Base-by-base conservation (phyloP, 1,140 invertebrate genomes). In the Penaeus japonicus region DNA sequence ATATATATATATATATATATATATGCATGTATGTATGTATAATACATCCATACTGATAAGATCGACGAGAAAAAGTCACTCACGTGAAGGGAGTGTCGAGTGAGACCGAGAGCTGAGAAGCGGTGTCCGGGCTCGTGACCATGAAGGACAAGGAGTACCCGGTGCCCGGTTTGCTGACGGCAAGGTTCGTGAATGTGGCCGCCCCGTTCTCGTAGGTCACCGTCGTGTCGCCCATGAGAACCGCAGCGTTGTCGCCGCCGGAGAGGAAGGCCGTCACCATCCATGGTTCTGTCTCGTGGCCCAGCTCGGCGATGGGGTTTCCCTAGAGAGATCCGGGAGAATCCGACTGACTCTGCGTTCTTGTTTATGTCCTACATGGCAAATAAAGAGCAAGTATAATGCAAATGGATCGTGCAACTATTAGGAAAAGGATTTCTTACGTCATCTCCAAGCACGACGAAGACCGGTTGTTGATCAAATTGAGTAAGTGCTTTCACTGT, bases 161-260 rank as follows among this genome's bases (percentile, higher is more conserved):
- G 4, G 55, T 24, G 1, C 86, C 86, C 20, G 80, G 24, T 10
- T 4, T 27, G 54, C 24, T 53, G 12, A 89, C 83, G 22, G n/a
- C 39, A 0, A 89, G 83, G 30, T 87, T 32, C 22, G 54, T 81
- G 59, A 89, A 89, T 84, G 30, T 85, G 32, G 89, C 89, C 18
- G 62, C 75, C 18, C 89, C 89, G 2, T 89, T 39, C 30, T 0
- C 15, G 84, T 84, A 89, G 32, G 89, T 75, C 4, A 70, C 84
- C 0, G 79, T 12, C n/a, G 15, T 47, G 30, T 39, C 73, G 24
- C 84, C 84, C 55, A 65, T n/a, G 32, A 82, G 70, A 1, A 18
- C 20, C 7, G 79, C 83, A 4, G 54, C 53, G 2, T 32, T 27
- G n/a, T 57, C 27, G 4, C 84, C 84, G 1, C 84, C 89, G 32